Evolutionary conservation across 2,797 vertebrate species (phyloP).

Genomic region (Acanthornis magna): DNA sequence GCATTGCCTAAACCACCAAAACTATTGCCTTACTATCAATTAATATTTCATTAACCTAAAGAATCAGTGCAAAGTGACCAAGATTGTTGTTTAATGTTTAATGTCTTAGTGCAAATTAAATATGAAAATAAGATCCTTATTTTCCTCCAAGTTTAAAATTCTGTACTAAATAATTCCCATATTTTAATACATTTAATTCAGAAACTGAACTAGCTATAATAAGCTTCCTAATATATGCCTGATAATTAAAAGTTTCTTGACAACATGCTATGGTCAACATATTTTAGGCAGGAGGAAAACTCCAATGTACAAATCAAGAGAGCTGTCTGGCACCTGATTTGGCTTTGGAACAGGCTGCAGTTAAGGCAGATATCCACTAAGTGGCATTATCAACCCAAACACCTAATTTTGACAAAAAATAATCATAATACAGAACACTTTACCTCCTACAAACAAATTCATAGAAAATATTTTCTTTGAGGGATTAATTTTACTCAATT

Average conservation of each 20-base stretch:
- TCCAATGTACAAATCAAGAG: background rate
- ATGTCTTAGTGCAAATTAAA: background rate
- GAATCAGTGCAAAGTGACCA: background rate
- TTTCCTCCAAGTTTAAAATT: background rate
- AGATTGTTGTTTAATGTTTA: background rate
- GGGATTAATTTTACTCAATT: background rate
- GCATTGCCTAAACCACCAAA: background rate
- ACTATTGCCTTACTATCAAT: background rate
- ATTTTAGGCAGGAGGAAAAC: background rate
- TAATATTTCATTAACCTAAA: background rate
- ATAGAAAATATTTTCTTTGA: background rate
- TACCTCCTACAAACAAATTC: background rate
- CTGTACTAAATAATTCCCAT: background rate
- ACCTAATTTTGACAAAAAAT: background rate
- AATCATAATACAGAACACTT: background rate
- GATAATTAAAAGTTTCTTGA: background rate
- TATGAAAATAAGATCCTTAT: background rate
- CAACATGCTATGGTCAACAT: background rate
- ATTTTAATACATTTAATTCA: background rate
- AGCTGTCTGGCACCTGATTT: background rate
- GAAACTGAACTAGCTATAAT: background rate
- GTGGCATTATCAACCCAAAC: constrained; percentile 60
- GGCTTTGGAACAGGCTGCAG: constrained; percentile 29
- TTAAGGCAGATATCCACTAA: constrained; percentile 62
- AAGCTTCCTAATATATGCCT: background rate